These are phyloP conservation scores for Brachyrhaphis roseni DNA, from an alignment of 2,797 vertebrate genomes.

Conservation along the genomic window DNA sequence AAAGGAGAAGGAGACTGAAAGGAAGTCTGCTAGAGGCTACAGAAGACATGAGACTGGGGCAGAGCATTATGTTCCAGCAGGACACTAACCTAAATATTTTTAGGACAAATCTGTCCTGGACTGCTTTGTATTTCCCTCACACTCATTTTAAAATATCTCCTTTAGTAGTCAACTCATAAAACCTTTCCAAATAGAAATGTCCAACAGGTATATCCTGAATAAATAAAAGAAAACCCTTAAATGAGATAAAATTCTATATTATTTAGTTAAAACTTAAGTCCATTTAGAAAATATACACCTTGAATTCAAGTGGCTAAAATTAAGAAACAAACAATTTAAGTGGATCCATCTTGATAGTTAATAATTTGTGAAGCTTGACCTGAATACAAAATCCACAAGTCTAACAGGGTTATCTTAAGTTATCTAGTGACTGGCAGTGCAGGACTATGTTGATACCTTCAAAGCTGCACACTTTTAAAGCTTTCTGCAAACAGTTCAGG, in stretches of 20 bases:
- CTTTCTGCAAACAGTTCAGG: slow-evolving; percentile 8
- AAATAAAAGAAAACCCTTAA: background rate
- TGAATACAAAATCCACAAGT: slow-evolving; percentile 56
- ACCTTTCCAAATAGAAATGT: background rate
- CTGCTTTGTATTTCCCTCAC: background rate
- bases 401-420: slow-evolving; percentile 49
- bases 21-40: background rate
- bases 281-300: background rate
- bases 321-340: background rate
- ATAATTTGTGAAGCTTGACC: slow-evolving; percentile 32
- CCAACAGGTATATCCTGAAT: background rate
- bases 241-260: background rate
- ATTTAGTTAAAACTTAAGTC: background rate
- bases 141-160: background rate
- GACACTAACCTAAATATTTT: background rate
- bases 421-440: slow-evolving; percentile 44
- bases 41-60: background rate
- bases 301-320: background rate
- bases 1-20: background rate
- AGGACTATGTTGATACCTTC: slow-evolving; percentile 27
- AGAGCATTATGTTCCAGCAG: background rate
- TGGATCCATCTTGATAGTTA: background rate
- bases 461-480: slow-evolving; percentile 9
- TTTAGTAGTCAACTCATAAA: background rate
- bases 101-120: background rate